These are phyloP conservation scores for Orthosia gothica DNA, from an alignment of 2,888 invertebrate species.

Conservation along the genomic window DNA sequence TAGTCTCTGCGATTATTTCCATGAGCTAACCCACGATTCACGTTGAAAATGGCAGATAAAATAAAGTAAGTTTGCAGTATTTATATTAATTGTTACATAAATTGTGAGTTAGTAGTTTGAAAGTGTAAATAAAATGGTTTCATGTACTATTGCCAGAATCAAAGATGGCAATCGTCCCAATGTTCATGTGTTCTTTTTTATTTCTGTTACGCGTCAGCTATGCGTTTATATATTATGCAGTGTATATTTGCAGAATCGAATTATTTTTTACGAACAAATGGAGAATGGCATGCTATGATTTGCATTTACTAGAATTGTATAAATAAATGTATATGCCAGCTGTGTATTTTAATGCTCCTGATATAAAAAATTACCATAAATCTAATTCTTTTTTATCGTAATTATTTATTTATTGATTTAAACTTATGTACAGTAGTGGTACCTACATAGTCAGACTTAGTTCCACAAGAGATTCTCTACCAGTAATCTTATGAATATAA, in stretches of 20 bases:
- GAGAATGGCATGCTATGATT: background rate
- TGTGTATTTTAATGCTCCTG: background rate
- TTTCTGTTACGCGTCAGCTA: background rate
- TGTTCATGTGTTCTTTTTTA: background rate
- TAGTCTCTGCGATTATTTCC: constrained; percentile 36
- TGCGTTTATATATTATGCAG: background rate
- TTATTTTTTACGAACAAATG: background rate
- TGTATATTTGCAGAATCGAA: background rate
- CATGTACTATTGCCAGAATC: constrained; percentile 15
- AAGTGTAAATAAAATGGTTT: background rate
- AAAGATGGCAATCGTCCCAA: constrained; percentile 41
- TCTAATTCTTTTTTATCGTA: too few species aligned
- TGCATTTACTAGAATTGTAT: background rate
- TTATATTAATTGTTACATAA: background rate
- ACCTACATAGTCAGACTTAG: background rate
- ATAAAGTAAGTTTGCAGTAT: constrained; percentile 77
- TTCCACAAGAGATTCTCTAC: background rate
- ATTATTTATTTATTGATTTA: background rate
- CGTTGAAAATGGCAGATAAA: constrained; percentile 82
- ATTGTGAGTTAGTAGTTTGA: background rate
- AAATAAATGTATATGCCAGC: background rate
- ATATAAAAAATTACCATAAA: too few species aligned
- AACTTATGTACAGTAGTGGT: background rate
- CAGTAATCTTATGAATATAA: background rate
- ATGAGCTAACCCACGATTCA: constrained; percentile 42